Base-by-base conservation (phyloP, 2,797 vertebrate genomes). In the Aphelocoma californica region DNA sequence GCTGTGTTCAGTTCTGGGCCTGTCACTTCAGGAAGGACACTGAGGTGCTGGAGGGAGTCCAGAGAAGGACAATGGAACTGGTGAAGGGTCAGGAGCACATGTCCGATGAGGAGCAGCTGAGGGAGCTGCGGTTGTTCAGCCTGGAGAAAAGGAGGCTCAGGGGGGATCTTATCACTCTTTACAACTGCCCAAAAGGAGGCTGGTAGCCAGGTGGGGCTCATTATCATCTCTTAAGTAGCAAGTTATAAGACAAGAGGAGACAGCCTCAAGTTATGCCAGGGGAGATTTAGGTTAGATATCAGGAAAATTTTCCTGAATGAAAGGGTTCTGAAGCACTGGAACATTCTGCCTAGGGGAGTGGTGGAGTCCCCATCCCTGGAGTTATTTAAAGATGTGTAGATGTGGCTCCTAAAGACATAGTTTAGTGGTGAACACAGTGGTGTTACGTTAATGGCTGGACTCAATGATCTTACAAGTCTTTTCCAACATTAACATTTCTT, bases 11-110 rank as follows among this genome's bases (percentile, higher is more conserved):
- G 3, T 7, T 40, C 51, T 53, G 31, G 45, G 31, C 4, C 26
- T 5, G 21, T 53, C 21, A 31, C 5, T 23, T 4, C 57, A 78
- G 24, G 51, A 65, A 70, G 34, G 13, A 53, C 44, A 31, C 0
- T 4, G n/a, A 51, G 10, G 18, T 2, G 20, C n/a, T 51, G n/a
- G 14, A 40, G 18, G 0, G 0, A 8, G 25, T 40, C 45, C 15
- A 31, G 38, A 51, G 29, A 71, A 57, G 14, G 36, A 10, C n/a
- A 34, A 2, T 0, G 2, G 50, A 70, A 32, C 16, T 75, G 36
- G 24, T 1, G 10, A 50, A 51, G 20, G 14, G 24, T 44, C 44
- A 51, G 29, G 50, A 45, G 14, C 17, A 44, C 28, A 31, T n/a
- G 36, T 34, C 20, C 14, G 16, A 4, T 23, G 10, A 83, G 21